These are phyloP conservation scores for Spinus pinus DNA, from an alignment of 2,797 vertebrate genomes.

Conservation along the genomic window DNA sequence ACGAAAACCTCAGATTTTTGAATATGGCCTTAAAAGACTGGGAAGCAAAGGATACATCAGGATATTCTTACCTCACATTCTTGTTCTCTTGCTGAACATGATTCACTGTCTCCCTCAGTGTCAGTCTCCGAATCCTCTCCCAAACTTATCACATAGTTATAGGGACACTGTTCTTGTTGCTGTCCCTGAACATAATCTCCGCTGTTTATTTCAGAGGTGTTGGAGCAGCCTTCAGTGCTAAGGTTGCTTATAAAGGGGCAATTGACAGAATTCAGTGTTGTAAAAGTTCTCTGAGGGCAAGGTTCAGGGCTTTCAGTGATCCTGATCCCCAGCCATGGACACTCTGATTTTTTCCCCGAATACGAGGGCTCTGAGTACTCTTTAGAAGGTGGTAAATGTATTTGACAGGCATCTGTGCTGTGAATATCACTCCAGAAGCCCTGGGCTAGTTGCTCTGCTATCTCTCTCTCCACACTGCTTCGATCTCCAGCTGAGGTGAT, in stretches of 20 bases:
- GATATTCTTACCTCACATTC: constrained; percentile 86
- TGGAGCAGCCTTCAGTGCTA: constrained; percentile 69
- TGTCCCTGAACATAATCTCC: constrained; percentile 73
- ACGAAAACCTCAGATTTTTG: background rate
- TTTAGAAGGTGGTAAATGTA: constrained; percentile 60
- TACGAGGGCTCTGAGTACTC: constrained; percentile 73
- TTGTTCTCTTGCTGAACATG: constrained; percentile 84
- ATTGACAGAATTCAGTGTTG: constrained; percentile 83
- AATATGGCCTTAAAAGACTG: background rate
- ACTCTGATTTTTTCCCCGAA: constrained; percentile 84
- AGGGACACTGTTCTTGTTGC: constrained; percentile 84
- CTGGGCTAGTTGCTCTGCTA: constrained; percentile 93
- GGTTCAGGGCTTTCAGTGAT: constrained; percentile 82
- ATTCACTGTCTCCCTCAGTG: constrained; percentile 89
- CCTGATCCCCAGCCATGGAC: constrained; percentile 87
- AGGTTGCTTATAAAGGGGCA: constrained; percentile 93
- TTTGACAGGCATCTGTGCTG: constrained; percentile 73
- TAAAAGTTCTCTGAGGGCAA: constrained; percentile 77
- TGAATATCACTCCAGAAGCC: constrained; percentile 92
- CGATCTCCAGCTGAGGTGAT: constrained; percentile 60
- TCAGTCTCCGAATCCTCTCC: constrained; percentile 92
- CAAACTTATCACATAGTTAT: constrained; percentile 85
- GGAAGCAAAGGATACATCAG: background rate
- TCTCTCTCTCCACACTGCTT: constrained; percentile 92
- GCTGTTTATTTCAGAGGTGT: constrained; percentile 71